Base-by-base conservation (phyloP, 2,888 invertebrate genomes). In the Nomada goodeniana region DNA sequence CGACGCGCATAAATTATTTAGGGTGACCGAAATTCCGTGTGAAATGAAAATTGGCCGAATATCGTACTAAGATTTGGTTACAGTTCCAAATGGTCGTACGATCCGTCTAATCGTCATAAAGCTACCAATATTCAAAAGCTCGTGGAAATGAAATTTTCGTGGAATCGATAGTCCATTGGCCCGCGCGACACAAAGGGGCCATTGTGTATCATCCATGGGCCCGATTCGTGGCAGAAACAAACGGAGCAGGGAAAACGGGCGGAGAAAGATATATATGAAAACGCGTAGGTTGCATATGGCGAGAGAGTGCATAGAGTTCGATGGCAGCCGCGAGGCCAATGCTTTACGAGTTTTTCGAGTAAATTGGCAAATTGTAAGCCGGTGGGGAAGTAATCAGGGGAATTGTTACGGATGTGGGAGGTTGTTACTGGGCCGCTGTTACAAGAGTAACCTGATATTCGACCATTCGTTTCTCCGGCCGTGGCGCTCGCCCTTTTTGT, bases 331-430 rank as follows among this genome's bases (percentile, higher is more conserved):
- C 88, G 87, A 18, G 89, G 13, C 73, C 90, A 88, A 91, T 91
- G 91, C 86, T 91, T 92, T 91, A 92, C 90, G 91, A 89, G 89
- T 91, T 92, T 93, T 90, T 86, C 85, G 89, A 73, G 82, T 90
- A 91, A 92, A 93, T 92, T 93, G 92, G 92, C 91, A 91, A 92
- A 93, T 91, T 90, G 92, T 91, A 89, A 91, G 88, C 86, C 89
- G 84, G 85, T 83, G 61, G 82, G 81, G 86, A 87, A 90, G 92
- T 92, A 93, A 93, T 93, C 92, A 92, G 91, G 88, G 88, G 90
- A 91, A 92, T 92, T 92, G 92, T 93, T 90, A 89, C 89, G 90
- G 89, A 91, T 89, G 91, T 90, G 90, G 91, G 92, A 90, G 91
- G 89, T 87, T 80, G 91, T 89, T 90, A 91, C 87, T 85, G 83